phyloP scores from a whole-genome alignment of 2,113 vertebrate genomes.

The Phrynosoma platyrhinos region DNA sequence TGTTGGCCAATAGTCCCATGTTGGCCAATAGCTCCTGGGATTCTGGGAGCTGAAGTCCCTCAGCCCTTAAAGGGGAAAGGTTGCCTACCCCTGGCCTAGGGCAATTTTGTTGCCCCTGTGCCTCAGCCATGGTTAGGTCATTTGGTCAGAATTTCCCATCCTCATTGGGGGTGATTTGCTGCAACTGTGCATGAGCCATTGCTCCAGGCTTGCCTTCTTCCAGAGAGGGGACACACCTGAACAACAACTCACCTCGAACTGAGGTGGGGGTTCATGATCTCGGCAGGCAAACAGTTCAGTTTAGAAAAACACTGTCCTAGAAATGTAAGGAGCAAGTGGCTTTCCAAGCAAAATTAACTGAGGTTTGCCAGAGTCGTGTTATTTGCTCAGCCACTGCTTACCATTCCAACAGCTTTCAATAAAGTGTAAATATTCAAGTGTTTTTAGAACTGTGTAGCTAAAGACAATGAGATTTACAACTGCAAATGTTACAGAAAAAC shows the following conservation, averaged over 20 bases:
- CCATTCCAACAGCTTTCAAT: background rate
- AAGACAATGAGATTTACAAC: slow-evolving; percentile 15
- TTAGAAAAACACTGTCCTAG: background rate
- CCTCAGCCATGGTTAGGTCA: background rate
- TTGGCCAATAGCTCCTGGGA: no score
- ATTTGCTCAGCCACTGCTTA: background rate
- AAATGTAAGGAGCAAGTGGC: background rate
- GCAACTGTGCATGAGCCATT: background rate
- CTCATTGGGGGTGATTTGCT: background rate
- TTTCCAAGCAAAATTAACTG: background rate
- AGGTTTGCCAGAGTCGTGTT: background rate
- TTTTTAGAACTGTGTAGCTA: slow-evolving; percentile 3
- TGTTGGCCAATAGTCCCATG: no score
- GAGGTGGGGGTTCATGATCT: background rate
- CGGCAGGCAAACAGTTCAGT: background rate
- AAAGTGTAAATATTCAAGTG: slow-evolving; percentile 17
- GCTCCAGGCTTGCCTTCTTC: background rate
- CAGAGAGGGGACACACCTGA: background rate
- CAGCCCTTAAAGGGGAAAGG: no score
- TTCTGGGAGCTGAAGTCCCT: no score
- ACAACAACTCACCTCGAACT: background rate
- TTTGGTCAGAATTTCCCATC: background rate
- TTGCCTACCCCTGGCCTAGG: no score
- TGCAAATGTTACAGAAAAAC: background rate
- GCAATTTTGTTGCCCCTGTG: background rate